These are phyloP conservation scores for Petrolisthes manimaculis DNA, from an alignment of 2,888 invertebrate genomes.

Conservation along the genomic window DNA sequence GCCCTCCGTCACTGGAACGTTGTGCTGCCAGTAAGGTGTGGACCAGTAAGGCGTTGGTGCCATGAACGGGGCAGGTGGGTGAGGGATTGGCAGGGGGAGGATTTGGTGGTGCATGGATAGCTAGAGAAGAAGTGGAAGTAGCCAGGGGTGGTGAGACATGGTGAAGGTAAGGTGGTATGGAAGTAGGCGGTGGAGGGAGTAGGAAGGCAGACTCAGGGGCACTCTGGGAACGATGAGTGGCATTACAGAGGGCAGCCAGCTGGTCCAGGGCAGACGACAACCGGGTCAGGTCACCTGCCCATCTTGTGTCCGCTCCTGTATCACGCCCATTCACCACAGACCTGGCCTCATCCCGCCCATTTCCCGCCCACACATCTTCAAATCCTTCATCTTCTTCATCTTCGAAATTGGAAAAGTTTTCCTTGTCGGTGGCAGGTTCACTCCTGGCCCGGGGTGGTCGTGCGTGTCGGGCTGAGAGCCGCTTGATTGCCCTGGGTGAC, in stretches of 20 bases:
- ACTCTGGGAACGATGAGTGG: constrained; percentile 39
- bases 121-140: neutral
- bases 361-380: constrained; percentile 50
- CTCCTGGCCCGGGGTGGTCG: constrained; percentile 49
- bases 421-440: constrained; percentile 49
- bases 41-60: constrained; percentile 37
- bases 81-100: constrained; percentile 41
- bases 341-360: constrained; percentile 40
- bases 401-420: constrained; percentile 31
- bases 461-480: constrained; percentile 30
- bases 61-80: constrained; percentile 51
- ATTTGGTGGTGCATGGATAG: constrained; percentile 29
- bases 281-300: constrained; percentile 50
- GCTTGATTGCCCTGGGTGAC: constrained; percentile 44
- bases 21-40: constrained; percentile 33
- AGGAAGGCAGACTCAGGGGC: constrained; percentile 14
- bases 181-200: neutral
- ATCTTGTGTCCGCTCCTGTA: constrained; percentile 35
- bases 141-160: neutral
- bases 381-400: constrained; percentile 55
- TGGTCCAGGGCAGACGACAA: constrained; percentile 58
- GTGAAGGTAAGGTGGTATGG: constrained; percentile 1
- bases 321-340: constrained; percentile 19
- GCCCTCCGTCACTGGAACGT: constrained; percentile 30
- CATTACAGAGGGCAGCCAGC: constrained; percentile 54